Percentiles rank a stretch among this genome's conserved stretches.
Conservation (phyloP, 1,140 invertebrate species). For the Drosophila persimilis region DNA sequence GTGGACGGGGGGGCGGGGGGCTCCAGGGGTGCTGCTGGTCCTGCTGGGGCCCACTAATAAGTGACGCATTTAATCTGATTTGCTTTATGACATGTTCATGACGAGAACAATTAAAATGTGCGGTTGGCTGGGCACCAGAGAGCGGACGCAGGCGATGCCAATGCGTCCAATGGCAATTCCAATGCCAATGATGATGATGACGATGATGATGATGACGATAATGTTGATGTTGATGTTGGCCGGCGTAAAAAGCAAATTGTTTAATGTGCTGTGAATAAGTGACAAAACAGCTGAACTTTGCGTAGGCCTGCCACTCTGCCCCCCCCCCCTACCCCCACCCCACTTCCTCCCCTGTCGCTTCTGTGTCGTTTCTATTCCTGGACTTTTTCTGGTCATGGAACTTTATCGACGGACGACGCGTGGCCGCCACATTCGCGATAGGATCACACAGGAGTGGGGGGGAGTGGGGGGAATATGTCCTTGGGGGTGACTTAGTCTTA, state of each 20-base stretch:
- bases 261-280: constrained; percentile 82
- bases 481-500: constrained; percentile 55
- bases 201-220: constrained; percentile 33
- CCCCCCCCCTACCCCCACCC: too few relatives aligned
- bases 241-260: constrained; percentile 80
- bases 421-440: constrained; percentile 31
- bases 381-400: constrained; percentile 49
- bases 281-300: constrained; percentile 76
- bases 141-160: constrained; percentile 7
- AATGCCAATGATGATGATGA: constrained; percentile 3
- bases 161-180: too few relatives aligned
- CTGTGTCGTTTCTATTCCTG: constrained; percentile 7
- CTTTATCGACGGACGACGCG: constrained; percentile 64
- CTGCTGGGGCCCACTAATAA: constrained; percentile 65
- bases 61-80: constrained; percentile 81
- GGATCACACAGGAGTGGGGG: background rate
- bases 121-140: constrained; percentile 75
- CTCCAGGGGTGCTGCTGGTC: constrained; percentile 9
- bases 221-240: constrained; percentile 55
- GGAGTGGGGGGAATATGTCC: constrained; percentile 5
- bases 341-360: background rate
- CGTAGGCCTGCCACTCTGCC: constrained; percentile 27
- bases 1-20: background rate
- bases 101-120: constrained; percentile 81
- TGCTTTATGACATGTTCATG: constrained; percentile 81